A percentile compares a stretch with the other conserved stretches of the same genome.
phyloP scores from a whole-genome alignment of 2,797 vertebrate species.

The Pseudopleuronectes americanus region DNA sequence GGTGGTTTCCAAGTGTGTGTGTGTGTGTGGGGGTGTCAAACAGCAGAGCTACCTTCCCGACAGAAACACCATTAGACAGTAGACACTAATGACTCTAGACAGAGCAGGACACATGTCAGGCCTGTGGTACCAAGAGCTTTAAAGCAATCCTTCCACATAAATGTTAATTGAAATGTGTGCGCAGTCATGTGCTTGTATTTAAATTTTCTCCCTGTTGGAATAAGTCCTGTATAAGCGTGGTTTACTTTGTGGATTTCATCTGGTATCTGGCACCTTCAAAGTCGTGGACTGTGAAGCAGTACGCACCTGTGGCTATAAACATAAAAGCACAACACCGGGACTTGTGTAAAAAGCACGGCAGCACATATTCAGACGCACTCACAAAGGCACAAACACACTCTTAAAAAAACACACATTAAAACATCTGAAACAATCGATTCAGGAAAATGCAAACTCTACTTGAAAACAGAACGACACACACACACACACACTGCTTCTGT shows the following conservation, averaged over 20 bases:
- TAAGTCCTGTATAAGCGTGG: slow-evolving; percentile 9
- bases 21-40: slow-evolving; percentile 40
- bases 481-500: slow-evolving; percentile 35
- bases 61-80: slow-evolving; percentile 40
- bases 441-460: background rate
- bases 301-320: slow-evolving; percentile 75
- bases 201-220: slow-evolving; percentile 11
- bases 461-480: slow-evolving; percentile 9
- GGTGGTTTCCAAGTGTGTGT: slow-evolving; percentile 43
- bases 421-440: background rate
- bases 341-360: slow-evolving; percentile 21
- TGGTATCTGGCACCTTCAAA: slow-evolving; percentile 71
- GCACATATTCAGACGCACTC: slow-evolving; percentile 9
- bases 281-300: slow-evolving; percentile 29
- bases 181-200: slow-evolving; percentile 17
- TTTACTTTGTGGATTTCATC: slow-evolving; percentile 36
- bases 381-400: slow-evolving; percentile 3
- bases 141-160: slow-evolving; percentile 8
- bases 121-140: background rate
- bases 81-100: slow-evolving; percentile 51
- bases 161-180: slow-evolving; percentile 37
- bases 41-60: slow-evolving; percentile 47
- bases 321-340: slow-evolving; percentile 45
- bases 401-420: background rate
- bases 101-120: slow-evolving; percentile 40